These are phyloP conservation scores for Eulemur macaco DNA, from an alignment of 2,113 vertebrate species.

Conservation along the genomic window DNA sequence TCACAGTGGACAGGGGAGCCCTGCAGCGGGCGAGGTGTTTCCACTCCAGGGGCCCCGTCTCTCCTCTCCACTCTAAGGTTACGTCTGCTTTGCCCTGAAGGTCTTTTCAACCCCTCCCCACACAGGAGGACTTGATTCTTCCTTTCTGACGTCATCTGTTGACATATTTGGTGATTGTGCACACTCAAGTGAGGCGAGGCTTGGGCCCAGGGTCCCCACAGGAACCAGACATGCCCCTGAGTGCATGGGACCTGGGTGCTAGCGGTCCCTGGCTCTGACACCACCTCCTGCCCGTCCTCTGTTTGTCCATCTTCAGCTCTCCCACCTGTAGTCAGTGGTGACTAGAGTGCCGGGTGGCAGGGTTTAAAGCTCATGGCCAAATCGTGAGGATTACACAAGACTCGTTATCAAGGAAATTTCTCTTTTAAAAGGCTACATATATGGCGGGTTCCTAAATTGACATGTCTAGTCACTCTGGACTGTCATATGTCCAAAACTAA, in stretches of 20 bases:
- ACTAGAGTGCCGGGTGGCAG: background rate
- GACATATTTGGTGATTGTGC: background rate
- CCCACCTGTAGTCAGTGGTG: background rate
- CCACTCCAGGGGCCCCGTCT: rapidly evolving
- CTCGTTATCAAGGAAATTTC: background rate
- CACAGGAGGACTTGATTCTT: background rate
- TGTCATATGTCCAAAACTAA: background rate
- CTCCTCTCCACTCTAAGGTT: background rate
- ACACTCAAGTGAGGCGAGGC: background rate
- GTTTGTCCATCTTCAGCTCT: background rate
- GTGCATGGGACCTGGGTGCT: background rate
- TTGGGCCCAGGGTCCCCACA: background rate
- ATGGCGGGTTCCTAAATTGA: too few species aligned
- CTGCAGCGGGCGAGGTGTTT: background rate
- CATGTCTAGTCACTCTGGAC: background rate
- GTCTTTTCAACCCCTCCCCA: too few species aligned
- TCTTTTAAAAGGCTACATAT: background rate
- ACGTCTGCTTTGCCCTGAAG: background rate
- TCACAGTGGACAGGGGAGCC: background rate
- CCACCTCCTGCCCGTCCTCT: background rate
- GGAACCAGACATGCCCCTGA: background rate
- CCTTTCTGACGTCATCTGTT: background rate
- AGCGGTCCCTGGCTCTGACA: background rate
- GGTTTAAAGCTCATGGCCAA: background rate
- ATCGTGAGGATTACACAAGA: rapidly evolving